Base-by-base conservation (phyloP, 2,888 invertebrate genomes). In the Dorcus parallelipipedus region DNA sequence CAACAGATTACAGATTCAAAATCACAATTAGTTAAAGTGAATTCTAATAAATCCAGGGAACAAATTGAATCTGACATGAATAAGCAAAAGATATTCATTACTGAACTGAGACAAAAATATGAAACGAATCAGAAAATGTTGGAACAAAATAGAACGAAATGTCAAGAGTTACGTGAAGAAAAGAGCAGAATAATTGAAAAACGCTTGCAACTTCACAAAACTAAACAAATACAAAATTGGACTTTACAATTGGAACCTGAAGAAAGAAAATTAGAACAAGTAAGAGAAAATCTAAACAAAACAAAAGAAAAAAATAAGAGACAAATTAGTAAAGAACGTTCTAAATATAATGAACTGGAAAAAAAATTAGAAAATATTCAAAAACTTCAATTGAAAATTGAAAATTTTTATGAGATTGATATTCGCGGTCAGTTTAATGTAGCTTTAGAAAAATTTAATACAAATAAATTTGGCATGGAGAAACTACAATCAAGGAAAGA, bases 121-220 rank as follows among this genome's bases (percentile, higher is more conserved):
- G 85, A 86, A 55, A 72, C 74, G 14, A 72, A 79, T 17, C 83
- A 84, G 63, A 74, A 76, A 47, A 76, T 78, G 59, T 73, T 80
- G 38, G 78, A 80, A 41, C 75, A 77, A 9, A 82, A 86, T 66
- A 84, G 83, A 60, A 85, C 86, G 52, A 81, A 83, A 64, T 71
- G 88, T 49, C 86, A 89, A 48, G 76, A 78, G 5, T 78, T 86
- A 64, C 80, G 80, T 9, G 83, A 84, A n/a, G 80, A 82, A 67
- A 85, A 85, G 71, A 86, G 86, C 68, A 81, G 80, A 58, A 78
- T 89, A 3, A 84, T 87, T 59, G 87, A 89, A 65, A 83, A 88
- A 66, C 83, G 87, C 70, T 80, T 93, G n/a, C 83, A 85, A 70
- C 78, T 89, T 23, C 85, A 87, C 70, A 84, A 86, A 68, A 78